Evolutionary conservation across 1,140 invertebrate species (phyloP), one percentile per base, ranked within the genome.

Genomic region (Bradynema listronoti): DNA sequence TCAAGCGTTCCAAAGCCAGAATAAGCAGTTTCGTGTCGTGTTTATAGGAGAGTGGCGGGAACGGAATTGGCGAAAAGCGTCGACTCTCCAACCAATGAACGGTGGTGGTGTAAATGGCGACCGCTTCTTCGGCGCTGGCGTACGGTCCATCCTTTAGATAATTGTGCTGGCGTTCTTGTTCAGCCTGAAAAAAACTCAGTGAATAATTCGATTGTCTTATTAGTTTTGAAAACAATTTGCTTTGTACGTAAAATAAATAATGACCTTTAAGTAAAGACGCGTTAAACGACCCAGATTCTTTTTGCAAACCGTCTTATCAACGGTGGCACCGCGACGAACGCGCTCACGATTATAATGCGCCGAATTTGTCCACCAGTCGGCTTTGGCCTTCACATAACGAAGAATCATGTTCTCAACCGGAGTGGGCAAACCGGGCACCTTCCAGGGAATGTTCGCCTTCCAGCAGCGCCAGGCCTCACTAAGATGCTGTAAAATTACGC

Each of bases 371-470:
- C 95, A 99, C 95, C 95, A 99, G 80, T 99, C 95, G 0, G 95
- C 94, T 79, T 99, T 99, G 86, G 97, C 97, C 80, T 99, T 99
- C 0, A 99, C 94, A 80, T 97, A 99, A 41, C 95, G 85, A 19
- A 99, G 84, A 69, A 99, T 99, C 94, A 99, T 99, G 80, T 97
- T 99, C 81, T 99, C 95, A 72, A 99, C 97, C 0, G 95, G 95
- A 45, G 90, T 98, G 0, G 95, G 95, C 6, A 99, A 80, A 3
- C 94, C 94, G 7, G 95, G 95, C 1, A 97, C 90, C 83, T 99
- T 99, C 95, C 95, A 99, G 0, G 95, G 95, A 76, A 98, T 99
- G 80, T 99, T 99, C 0, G 95, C 95, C 78, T 99, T 99, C 95
- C 95, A 99, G 79, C 92, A 98, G 58, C 95, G 81, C 95, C 94